Conservation (phyloP, 2,113 vertebrate genomes). For the Phylloscopus whistleri region DNA sequence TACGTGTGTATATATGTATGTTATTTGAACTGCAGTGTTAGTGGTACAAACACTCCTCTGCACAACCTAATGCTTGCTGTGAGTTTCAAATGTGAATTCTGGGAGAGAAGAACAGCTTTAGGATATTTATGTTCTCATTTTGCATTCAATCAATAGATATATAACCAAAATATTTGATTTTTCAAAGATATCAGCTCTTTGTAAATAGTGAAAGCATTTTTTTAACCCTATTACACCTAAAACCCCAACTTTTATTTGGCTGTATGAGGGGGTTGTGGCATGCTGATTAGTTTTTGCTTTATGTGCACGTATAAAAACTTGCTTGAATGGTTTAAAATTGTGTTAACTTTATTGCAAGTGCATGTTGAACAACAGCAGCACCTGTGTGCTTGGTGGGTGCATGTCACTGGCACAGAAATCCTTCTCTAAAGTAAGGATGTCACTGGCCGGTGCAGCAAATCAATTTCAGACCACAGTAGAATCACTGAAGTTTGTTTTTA, state of each 20-base stretch:
- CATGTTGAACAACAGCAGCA: not conserved
- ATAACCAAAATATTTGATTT: not conserved
- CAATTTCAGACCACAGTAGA: not conserved
- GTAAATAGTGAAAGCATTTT: not conserved
- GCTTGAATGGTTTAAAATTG: not conserved
- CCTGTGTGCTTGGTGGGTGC: not conserved
- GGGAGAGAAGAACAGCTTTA: not conserved
- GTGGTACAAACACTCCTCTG: not conserved
- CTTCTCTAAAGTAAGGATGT: not conserved
- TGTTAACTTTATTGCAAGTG: not conserved
- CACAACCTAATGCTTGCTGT: not conserved
- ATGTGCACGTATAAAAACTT: not conserved
- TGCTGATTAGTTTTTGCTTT: not conserved
- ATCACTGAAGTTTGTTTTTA: not conserved
- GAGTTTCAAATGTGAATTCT: not conserved
- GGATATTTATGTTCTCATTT: not conserved
- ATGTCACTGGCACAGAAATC: rapidly evolving
- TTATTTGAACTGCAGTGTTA: not conserved
- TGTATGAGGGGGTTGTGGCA: not conserved
- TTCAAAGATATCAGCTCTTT: not conserved
- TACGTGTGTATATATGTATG: rapidly evolving
- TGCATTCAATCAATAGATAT: rapidly evolving
- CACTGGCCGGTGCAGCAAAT: not conserved
- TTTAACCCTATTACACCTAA: rapidly evolving
- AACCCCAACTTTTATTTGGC: rapidly evolving